Evolutionary conservation across 2,113 vertebrate genomes (phyloP).

Genomic region (Amphiprion ocellaris): DNA sequence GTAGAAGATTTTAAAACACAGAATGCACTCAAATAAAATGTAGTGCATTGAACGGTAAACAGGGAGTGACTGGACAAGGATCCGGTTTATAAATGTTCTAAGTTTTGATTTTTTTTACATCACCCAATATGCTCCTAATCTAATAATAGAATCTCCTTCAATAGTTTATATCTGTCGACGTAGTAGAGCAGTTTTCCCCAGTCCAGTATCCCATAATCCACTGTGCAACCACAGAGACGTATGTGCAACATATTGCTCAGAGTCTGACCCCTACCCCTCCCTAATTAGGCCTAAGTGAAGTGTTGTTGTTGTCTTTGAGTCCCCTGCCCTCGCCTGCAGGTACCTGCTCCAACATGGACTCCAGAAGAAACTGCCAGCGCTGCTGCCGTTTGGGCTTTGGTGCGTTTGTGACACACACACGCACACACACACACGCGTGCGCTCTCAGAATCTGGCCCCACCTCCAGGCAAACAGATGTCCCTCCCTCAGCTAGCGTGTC

Average conservation of each 20-base stretch:
- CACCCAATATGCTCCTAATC: not conserved
- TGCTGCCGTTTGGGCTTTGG: conserved; percentile 62
- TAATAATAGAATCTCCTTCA: not conserved
- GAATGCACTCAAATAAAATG: no score
- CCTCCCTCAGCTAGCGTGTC: conserved; percentile 57
- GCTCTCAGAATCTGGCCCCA: conserved; percentile 68
- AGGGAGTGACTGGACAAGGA: no score
- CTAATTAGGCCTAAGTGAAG: conserved; percentile 69
- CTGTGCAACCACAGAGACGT: conserved; percentile 12
- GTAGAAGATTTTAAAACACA: no score
- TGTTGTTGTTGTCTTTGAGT: conserved; percentile 77
- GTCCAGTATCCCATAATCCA: conserved; percentile 19
- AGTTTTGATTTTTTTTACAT: not conserved
- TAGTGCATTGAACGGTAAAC: no score
- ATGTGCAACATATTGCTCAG: conserved; percentile 62
- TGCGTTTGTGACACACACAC: conserved; percentile 52
- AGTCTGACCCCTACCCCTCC: conserved; percentile 33
- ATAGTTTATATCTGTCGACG: not conserved
- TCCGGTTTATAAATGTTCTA: no score
- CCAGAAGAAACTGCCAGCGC: conserved; percentile 53
- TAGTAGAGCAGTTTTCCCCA: not conserved
- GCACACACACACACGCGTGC: conserved; percentile 31
- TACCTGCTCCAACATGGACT: conserved; percentile 62
- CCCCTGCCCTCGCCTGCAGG: conserved; percentile 69
- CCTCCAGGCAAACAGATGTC: conserved; percentile 84